Percentiles rank a stretch among this genome's conserved stretches.
These are phyloP conservation scores for Tringa solitaria DNA, from an alignment of 2,113 vertebrate species.

Conservation along the genomic window DNA sequence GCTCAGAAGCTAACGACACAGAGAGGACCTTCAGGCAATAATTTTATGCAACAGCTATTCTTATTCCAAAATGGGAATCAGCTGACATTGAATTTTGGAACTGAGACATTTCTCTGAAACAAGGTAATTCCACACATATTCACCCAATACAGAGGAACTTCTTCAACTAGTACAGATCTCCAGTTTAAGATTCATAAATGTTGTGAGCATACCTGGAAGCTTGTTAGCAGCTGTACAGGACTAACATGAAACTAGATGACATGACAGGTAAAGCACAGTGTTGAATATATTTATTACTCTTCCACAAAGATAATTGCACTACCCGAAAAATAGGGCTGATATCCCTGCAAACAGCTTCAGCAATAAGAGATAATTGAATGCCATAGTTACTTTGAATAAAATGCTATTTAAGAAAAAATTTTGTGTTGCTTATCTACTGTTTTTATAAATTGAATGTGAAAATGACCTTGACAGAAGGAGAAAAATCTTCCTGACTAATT, in stretches of 20 bases:
- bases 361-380: neutral
- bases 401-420: neutral
- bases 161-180: neutral
- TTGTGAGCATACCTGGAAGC: neutral
- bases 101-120: neutral
- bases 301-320: neutral
- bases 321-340: neutral
- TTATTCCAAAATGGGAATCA: neutral
- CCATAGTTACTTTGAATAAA: neutral
- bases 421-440: neutral
- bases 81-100: neutral
- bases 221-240: neutral
- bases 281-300: neutral
- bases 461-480: neutral
- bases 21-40: neutral
- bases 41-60: neutral
- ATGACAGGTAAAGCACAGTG: neutral
- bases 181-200: neutral
- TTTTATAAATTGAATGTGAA: neutral
- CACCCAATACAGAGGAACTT: neutral
- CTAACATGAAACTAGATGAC: neutral
- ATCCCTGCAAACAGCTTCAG: neutral
- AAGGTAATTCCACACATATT: neutral
- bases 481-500: conserved; percentile 35
- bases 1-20: neutral